Conservation (phyloP, 2,797 vertebrate species). For the Thunnus albacares region DNA sequence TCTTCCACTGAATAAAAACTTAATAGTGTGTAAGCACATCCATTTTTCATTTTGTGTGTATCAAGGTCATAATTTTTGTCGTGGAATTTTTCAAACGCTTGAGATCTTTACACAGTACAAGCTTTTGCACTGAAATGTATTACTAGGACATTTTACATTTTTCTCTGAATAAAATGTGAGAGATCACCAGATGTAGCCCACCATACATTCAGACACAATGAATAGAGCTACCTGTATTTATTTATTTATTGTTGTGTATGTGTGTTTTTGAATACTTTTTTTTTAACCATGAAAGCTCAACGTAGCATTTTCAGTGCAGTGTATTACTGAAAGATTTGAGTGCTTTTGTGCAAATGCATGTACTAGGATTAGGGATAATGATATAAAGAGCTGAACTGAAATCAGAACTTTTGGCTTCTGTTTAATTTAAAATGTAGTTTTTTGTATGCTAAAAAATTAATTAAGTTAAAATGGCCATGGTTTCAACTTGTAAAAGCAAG, state of each 20-base stretch:
- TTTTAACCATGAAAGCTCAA: not conserved
- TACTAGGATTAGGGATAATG: too few species aligned
- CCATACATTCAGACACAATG: not conserved
- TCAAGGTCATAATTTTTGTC: slow-evolving; percentile 7
- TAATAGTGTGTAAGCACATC: slow-evolving; percentile 1
- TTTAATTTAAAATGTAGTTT: too few species aligned
- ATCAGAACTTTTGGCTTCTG: too few species aligned
- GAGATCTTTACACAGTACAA: not conserved
- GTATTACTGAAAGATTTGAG: too few species aligned
- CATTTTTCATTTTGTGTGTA: slow-evolving; percentile 17
- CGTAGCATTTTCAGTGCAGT: too few species aligned
- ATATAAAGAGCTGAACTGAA: too few species aligned
- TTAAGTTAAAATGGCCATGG: too few species aligned
- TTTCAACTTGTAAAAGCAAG: too few species aligned
- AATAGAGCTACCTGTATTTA: not conserved
- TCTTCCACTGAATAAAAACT: slow-evolving; percentile 17
- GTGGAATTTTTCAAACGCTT: not conserved
- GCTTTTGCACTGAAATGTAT: slow-evolving; percentile 1
- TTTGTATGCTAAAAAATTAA: too few species aligned
- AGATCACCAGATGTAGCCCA: not conserved
- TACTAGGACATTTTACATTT: not conserved
- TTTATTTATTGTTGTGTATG: too few species aligned
- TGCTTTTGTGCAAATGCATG: too few species aligned
- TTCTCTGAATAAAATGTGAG: not conserved
- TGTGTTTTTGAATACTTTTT: not conserved